Evolutionary conservation across 2,888 invertebrate genomes (phyloP).

Genomic region (Tetropium fuscum): DNA sequence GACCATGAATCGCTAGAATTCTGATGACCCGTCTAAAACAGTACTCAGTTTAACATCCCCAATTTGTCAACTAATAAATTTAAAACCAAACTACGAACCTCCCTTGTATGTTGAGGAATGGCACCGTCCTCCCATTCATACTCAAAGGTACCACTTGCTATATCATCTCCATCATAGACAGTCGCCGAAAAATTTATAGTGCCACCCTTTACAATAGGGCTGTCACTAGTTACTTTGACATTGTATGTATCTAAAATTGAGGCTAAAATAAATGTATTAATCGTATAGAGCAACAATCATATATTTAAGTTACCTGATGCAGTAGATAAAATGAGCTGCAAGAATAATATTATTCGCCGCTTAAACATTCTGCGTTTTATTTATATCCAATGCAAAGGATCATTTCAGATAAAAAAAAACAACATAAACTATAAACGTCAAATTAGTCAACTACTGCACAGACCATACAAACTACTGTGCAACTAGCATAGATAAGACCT

Average conservation of each 20-base stretch:
- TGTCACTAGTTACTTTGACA: constrained; percentile 72
- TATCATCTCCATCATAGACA: constrained; percentile 64
- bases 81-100: constrained; percentile 65
- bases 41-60: background rate
- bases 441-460: too few relatives aligned
- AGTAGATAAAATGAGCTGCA: background rate
- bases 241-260: constrained; percentile 55
- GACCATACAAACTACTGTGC: too few relatives aligned
- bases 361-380: constrained; percentile 15
- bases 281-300: too few relatives aligned
- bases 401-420: constrained; percentile 4
- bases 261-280: too few relatives aligned
- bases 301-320: constrained; percentile 13
- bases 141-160: constrained; percentile 66
- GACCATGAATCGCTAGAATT: constrained; percentile 73
- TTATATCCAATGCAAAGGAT: constrained; percentile 2
- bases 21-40: constrained; percentile 64
- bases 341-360: constrained; percentile 13
- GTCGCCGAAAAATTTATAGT: constrained; percentile 77
- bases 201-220: constrained; percentile 79
- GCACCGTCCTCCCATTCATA: constrained; percentile 75
- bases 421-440: constrained; percentile 1
- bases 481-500: too few relatives aligned
- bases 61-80: background rate
- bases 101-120: constrained; percentile 65